Conservation (phyloP, 1,140 invertebrate genomes). For the Drosophila willistoni region DNA sequence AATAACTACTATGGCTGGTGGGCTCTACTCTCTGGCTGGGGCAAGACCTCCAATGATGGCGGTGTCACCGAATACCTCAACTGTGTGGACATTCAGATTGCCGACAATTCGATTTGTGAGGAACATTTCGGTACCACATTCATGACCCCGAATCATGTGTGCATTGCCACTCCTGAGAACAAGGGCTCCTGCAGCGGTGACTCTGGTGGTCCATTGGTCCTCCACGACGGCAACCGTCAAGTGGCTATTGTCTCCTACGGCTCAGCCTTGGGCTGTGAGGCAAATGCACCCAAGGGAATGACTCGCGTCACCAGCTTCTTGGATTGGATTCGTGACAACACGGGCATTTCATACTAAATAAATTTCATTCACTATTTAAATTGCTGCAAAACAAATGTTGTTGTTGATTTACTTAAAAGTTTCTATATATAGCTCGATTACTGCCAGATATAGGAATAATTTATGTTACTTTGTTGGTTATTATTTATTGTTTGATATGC, state of each 20-base stretch:
- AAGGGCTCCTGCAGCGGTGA: constrained; percentile 82
- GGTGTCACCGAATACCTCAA: constrained; percentile 30
- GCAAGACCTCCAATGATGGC: constrained; percentile 29
- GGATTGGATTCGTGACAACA: constrained; percentile 83
- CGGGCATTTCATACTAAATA: constrained; percentile 46
- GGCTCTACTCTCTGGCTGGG: constrained; percentile 52
- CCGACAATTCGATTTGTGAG: constrained; percentile 33
- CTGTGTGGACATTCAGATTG: constrained; percentile 42
- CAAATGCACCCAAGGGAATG: constrained; percentile 83
- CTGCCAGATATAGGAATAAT: too few species aligned
- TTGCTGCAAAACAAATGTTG: neutral
- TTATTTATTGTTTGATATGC: too few species aligned
- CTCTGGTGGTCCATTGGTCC: constrained; percentile 84
- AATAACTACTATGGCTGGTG: constrained; percentile 43
- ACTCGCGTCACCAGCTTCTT: constrained; percentile 84
- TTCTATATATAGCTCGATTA: neutral
- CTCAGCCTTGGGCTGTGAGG: constrained; percentile 39
- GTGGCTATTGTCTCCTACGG: constrained; percentile 83
- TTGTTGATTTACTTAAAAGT: neutral
- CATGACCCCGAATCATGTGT: constrained; percentile 50
- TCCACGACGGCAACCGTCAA: constrained; percentile 74
- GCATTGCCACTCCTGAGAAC: constrained; percentile 46
- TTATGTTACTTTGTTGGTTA: too few species aligned
- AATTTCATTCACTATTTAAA: neutral
- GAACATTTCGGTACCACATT: constrained; percentile 25